Percentiles rank a stretch among this genome's conserved stretches.
Evolutionary conservation across 1,140 invertebrate genomes (phyloP).

Genomic region (Diprion similis): DNA sequence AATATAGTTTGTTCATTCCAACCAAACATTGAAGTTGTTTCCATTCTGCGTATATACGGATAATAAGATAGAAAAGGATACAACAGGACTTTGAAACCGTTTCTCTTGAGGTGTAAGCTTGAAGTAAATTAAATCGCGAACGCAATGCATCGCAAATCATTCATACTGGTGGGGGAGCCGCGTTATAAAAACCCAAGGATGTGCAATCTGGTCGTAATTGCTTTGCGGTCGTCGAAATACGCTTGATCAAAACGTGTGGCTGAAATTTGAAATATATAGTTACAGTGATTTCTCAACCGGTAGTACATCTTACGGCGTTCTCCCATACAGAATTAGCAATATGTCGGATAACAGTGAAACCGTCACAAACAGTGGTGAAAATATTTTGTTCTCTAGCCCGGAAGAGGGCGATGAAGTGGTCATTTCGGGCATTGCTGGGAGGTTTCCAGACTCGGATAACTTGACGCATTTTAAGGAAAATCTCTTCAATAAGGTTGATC

Average conservation of each 20-base stretch:
- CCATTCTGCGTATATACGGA: slow-evolving; percentile 11
- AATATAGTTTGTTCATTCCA: not conserved
- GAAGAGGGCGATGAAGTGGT: slow-evolving; percentile 79
- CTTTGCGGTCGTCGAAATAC: not conserved
- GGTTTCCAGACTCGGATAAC: slow-evolving; percentile 86
- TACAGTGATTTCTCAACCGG: not conserved
- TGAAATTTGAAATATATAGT: not conserved
- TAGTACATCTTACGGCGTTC: not conserved
- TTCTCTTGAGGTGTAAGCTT: slow-evolving; percentile 39
- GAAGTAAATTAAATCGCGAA: too few species aligned
- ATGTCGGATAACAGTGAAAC: not conserved
- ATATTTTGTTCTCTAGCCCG: slow-evolving; percentile 26
- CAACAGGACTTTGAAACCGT: slow-evolving; percentile 32
- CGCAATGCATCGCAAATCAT: not conserved
- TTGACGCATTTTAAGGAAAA: slow-evolving; percentile 81
- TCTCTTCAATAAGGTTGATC: slow-evolving; percentile 78
- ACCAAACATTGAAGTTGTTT: not conserved
- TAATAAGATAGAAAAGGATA: slow-evolving; percentile 2
- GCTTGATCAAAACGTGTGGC: not conserved
- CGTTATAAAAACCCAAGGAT: slow-evolving; percentile 46
- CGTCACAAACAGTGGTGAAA: not conserved
- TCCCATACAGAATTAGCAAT: not conserved
- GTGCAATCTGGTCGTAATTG: not conserved
- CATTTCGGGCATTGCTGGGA: slow-evolving; percentile 82
- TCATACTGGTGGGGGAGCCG: slow-evolving; percentile 32